These are phyloP conservation scores for Aeoliscus strigatus DNA, from an alignment of 2,797 vertebrate genomes.

Conservation along the genomic window DNA sequence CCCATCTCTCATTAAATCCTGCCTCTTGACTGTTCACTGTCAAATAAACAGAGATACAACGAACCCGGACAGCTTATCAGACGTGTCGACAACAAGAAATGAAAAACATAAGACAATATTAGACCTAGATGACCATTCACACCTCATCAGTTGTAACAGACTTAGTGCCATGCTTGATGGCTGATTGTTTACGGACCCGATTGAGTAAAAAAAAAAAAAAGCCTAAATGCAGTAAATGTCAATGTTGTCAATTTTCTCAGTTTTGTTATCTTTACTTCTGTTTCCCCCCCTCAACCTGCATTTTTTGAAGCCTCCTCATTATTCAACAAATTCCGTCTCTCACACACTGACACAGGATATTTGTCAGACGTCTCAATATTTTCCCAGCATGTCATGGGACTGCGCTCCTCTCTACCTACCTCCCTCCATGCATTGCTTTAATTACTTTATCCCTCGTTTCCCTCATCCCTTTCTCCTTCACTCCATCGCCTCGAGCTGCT, in stretches of 20 bases:
- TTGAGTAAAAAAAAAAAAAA: too few relatives aligned
- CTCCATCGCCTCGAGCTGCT: slow-evolving; percentile 62
- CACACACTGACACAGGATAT: slow-evolving; percentile 15
- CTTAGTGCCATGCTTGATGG: too few relatives aligned
- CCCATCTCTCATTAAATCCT: slow-evolving; percentile 13
- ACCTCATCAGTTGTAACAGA: too few relatives aligned
- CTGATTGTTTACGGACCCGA: too few relatives aligned
- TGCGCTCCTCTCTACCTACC: slow-evolving; percentile 30
- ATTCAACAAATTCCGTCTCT: slow-evolving; percentile 16
- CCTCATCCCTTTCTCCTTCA: slow-evolving; percentile 63
- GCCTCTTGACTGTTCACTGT: slow-evolving; percentile 1
- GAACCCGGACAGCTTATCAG: too few relatives aligned
- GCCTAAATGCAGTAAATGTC: slow-evolving; percentile 5
- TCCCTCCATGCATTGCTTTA: slow-evolving; percentile 53
- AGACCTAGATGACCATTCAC: too few relatives aligned
- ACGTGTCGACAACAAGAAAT: too few relatives aligned
- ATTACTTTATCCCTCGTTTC: slow-evolving; percentile 64
- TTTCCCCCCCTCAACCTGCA: slow-evolving; percentile 4
- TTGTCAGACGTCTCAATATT: slow-evolving; percentile 48
- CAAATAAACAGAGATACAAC: background rate
- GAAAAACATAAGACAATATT: too few relatives aligned
- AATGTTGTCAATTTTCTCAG: slow-evolving; percentile 1
- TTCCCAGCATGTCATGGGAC: slow-evolving; percentile 36
- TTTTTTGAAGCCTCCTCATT: slow-evolving; percentile 7
- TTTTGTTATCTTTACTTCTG: slow-evolving; percentile 1